Evolutionary conservation across 2,113 vertebrate genomes (phyloP), one percentile per base, ranked within the genome.

Genomic region (Anhinga rufa): DNA sequence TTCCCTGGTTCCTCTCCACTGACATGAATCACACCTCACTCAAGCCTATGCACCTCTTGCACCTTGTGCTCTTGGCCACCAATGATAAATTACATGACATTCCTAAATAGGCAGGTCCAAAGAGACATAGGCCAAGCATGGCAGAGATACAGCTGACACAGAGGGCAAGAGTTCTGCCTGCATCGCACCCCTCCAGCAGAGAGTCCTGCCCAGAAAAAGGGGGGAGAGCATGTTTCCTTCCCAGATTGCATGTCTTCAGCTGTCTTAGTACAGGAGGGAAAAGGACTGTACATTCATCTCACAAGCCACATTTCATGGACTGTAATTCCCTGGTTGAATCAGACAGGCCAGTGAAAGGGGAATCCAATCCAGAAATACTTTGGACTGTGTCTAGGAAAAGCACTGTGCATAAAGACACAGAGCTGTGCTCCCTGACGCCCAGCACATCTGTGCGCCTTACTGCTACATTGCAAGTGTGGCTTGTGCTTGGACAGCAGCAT

Each of bases 61-160:
- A 64, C 51, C 17, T 57, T 25, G 14, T 58, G 31, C 34, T 64
- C 44, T 38, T 65, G 57, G 46, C 25, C 71, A 48, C n/a, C 52
- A 40, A 25, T 11, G 31, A 68, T 29, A 74, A 57, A 32, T 40
- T 13, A 44, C 16, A 48, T 8, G 9, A 49, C 20, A 17, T 62
- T 70, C 22, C 28, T 46, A 31, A 57, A 22, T 2, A 69, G 34
- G 17, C 21, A 88, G 25, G 29, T 29, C 49, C 49, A 51, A 69
- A 83, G 42, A 66, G 7, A 3, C 20, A 31, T 9, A 58, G 4
- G 26, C 24, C 55, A 54, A 48, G 38, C 1, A 2, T 0, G 4
- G n/a, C 69, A 88, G 75, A 69, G 44, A n/a, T 12, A 51, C 42
- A 62, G 60, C 38, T 40, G 18, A 49, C 8, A 22, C 54, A 58